Evolutionary conservation across 2,888 invertebrate genomes (phyloP).

Genomic region (Drosophila aldrichi): DNA sequence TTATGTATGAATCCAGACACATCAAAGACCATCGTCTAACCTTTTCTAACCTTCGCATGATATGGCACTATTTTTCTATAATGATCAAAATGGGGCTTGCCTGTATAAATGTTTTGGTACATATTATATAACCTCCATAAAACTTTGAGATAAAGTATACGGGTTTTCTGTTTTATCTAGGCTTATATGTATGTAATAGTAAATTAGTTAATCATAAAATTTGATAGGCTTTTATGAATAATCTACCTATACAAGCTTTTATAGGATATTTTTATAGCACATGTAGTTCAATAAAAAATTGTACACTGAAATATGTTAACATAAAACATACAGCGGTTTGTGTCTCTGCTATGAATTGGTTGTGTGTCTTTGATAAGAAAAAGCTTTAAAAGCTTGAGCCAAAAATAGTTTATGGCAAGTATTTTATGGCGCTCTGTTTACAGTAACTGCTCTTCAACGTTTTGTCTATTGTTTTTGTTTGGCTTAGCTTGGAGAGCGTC

Average conservation of each 20-base stretch:
- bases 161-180: neutral
- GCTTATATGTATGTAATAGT: neutral
- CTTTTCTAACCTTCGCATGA: neutral
- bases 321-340: conserved; percentile 9
- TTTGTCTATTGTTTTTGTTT: neutral
- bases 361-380: neutral
- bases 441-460: conserved; percentile 4
- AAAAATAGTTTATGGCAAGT: conserved; percentile 15
- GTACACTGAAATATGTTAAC: neutral
- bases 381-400: conserved; percentile 8
- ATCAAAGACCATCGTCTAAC: neutral
- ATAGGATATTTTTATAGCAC: conserved; percentile 1
- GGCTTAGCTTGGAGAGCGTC: neutral
- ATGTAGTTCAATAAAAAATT: neutral
- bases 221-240: too few species aligned
- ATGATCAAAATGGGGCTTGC: neutral
- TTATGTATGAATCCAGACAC: neutral
- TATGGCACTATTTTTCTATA: neutral
- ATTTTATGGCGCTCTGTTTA: conserved; percentile 21
- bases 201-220: neutral
- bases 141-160: neutral
- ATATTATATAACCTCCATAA: conserved; percentile 1
- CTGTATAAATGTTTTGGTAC: neutral
- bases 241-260: neutral
- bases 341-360: neutral